Conservation (phyloP, 2,797 vertebrate species). For the Argentina silus region DNA sequence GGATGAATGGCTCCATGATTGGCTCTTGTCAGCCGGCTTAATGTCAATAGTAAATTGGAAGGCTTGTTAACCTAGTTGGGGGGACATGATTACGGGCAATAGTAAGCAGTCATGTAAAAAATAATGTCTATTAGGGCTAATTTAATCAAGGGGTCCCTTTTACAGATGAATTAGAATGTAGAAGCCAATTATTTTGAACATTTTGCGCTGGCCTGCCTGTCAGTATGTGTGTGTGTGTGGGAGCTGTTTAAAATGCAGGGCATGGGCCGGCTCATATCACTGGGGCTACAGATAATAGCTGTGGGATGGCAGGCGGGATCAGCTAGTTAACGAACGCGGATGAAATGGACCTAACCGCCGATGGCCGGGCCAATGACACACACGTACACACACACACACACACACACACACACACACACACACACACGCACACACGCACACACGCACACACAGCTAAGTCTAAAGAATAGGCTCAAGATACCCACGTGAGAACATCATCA, state of each 20-base stretch:
- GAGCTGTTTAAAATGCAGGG: constrained; percentile 64
- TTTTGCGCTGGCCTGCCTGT: constrained; percentile 78
- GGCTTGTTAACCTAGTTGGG: constrained; percentile 80
- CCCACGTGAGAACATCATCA: too few species aligned
- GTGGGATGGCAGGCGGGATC: constrained; percentile 63
- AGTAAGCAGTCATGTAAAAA: constrained; percentile 92
- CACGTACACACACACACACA: not conserved
- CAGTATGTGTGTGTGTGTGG: constrained; percentile 50
- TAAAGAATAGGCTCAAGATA: too few species aligned
- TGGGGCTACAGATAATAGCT: constrained; percentile 58
- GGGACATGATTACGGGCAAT: constrained; percentile 72
- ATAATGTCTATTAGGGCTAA: constrained; percentile 97
- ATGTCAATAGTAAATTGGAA: constrained; percentile 89
- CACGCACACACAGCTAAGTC: not conserved
- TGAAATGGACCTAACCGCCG: constrained; percentile 48
- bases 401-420: not conserved
- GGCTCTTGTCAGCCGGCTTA: constrained; percentile 82
- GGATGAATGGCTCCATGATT: constrained; percentile 69
- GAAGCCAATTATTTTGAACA: constrained; percentile 92
- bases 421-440: not conserved
- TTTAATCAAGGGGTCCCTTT: constrained; percentile 93
- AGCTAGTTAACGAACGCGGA: constrained; percentile 60
- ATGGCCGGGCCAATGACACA: not conserved
- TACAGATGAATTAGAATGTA: constrained; percentile 95
- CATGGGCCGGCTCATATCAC: constrained; percentile 55